Evolutionary conservation across 2,113 vertebrate genomes (phyloP), one percentile per base, ranked within the genome.

Genomic region (Tenebrosternarchus preto): DNA sequence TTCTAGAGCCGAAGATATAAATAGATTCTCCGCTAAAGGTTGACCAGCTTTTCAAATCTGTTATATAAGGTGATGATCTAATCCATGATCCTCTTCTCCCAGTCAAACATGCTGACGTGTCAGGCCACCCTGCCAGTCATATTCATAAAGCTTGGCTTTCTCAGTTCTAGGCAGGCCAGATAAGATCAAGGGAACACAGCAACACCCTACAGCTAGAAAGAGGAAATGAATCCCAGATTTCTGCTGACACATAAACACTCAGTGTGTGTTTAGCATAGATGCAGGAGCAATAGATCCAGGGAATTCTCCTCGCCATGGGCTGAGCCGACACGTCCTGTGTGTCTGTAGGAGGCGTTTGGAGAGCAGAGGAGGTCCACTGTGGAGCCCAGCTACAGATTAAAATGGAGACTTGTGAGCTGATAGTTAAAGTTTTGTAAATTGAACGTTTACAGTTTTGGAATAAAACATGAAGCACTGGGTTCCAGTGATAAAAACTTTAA

Each of bases 201-300:
- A 76, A 33, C 55, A 73, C 67, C 61, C 59, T 72, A 60, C 75
- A 73, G 69, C 69, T 57, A 3, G 33, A 66, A 50, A 50, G 24
- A 72, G 67, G 77, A 72, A 79, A 79, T 79, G 1, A 72, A 60
- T 50, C 61, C 67, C 77, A 79, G 68, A 72, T 72, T 72, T 53
- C 53, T 22, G 19, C 22, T 5, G 25, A 61, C 77, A 72, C 36
- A 53, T 19, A 43, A 72, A 63, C 39, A 56, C 36, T 63, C 77
- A 20, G 36, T 72, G 63, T 8, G 16, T 63, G 25, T 11, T 29
- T 46, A 71, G 25, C 20, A 61, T 11, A 79, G 27, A 66, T 33
- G 63, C 63, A 66, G 63, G 33, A 6, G 33, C 7, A 50, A 68
- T 25, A 39, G 29, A 36, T 25, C 29, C 39, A 22, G 55, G 4